Conservation (phyloP, 2,888 invertebrate genomes). For the Lydus trimaculatus region DNA sequence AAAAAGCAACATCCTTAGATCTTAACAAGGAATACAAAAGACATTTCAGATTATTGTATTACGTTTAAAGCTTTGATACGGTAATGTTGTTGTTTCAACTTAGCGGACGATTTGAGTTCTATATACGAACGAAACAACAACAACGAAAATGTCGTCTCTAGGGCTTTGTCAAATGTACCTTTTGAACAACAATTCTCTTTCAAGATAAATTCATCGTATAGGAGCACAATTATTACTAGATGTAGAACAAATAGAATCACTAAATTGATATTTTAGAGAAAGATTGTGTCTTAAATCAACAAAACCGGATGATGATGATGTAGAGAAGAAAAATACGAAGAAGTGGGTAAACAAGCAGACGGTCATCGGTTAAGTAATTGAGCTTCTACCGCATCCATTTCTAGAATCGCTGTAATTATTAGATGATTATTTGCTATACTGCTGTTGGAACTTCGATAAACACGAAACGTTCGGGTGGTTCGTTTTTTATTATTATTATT, state of each 20-base stretch:
- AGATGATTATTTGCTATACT: conserved; percentile 47
- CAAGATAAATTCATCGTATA: too few species aligned
- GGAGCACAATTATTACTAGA: too few species aligned
- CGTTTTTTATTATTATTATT: conserved; percentile 15
- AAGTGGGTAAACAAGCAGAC: conserved; percentile 55
- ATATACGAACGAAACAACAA: too few species aligned
- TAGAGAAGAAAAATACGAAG: conserved; percentile 41
- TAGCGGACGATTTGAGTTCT: conserved; percentile 38
- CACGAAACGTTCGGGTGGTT: conserved; percentile 19
- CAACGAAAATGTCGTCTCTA: neutral
- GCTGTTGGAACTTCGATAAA: conserved; percentile 22
- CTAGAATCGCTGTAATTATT: conserved; percentile 43
- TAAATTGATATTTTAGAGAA: conserved; percentile 46
- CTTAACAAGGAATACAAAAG: conserved; percentile 28
- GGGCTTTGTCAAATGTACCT: neutral
- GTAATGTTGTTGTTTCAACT: conserved; percentile 47
- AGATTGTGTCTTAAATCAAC: conserved; percentile 52
- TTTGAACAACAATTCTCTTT: too few species aligned
- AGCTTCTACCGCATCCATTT: conserved; percentile 46
- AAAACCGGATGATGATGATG: conserved; percentile 41
- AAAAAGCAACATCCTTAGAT: conserved; percentile 30
- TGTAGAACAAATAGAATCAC: neutral
- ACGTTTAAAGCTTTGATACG: conserved; percentile 46
- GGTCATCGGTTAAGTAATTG: conserved; percentile 60
- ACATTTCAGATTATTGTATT: conserved; percentile 25